phyloP scores from a whole-genome alignment of 2,113 vertebrate species.

The Psittacula cyanocephala region DNA sequence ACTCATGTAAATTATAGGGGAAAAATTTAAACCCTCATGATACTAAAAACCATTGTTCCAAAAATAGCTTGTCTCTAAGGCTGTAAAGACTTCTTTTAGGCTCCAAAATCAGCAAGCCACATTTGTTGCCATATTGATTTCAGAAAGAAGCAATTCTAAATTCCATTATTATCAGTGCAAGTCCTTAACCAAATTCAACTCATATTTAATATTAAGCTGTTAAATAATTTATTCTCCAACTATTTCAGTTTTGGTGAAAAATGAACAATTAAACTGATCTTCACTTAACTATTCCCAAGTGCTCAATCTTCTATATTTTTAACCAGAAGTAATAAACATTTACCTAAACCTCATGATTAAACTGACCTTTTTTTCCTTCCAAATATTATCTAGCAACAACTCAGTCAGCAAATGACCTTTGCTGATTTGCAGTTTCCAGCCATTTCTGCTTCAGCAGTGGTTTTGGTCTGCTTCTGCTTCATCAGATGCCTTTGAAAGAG shows the following conservation, averaged over 20 bases:
- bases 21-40: neutral
- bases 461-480: neutral
- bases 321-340: neutral
- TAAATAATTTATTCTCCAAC: neutral
- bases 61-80: neutral
- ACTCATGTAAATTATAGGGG: neutral
- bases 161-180: neutral
- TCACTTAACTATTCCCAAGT: neutral
- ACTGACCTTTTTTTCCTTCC: neutral
- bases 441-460: slow-evolving; percentile 37
- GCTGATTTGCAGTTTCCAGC: slow-evolving; percentile 10
- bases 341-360: neutral
- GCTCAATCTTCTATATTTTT: neutral
- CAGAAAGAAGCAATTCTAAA: neutral
- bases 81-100: neutral
- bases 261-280: neutral
- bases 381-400: neutral
- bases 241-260: neutral
- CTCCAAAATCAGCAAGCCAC: neutral
- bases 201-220: neutral
- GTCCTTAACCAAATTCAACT: neutral
- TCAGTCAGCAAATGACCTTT: neutral
- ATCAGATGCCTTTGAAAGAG: neutral
- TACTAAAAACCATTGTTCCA: neutral
- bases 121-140: neutral